Base-by-base conservation (phyloP, 2,888 invertebrate genomes). In the Pantelozetes paolii region DNA sequence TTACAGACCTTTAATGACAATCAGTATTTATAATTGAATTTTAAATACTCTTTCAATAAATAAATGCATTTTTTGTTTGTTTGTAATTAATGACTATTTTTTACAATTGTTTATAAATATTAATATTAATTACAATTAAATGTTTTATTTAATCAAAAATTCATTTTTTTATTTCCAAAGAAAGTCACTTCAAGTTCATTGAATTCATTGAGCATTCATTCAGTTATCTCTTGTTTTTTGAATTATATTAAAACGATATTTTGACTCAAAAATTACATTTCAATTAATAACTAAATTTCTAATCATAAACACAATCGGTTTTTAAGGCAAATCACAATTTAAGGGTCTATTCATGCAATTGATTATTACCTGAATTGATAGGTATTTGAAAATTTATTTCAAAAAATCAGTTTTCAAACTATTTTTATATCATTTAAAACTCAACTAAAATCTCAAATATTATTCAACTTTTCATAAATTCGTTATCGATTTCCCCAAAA, bases 161-260 rank as follows among this genome's bases (percentile, higher is more conserved):
- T 50, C 3, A 20, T 6, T 50, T 23, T 50, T 50, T 50, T 50
- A 20, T 13, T 23, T 11, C 13, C 54, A 50, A 50, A 54, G 23
- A 23, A 54, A 54, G 54, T 54, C 54, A 54, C 54, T 54, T 54
- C 15, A 26, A 28, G 13, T 1, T 26, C 54, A 54, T 26, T 54
- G 23, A 13, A 57, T 57, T 57, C 23, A 57, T 57, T 57, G 57
- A 57, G 57, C 57, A 57, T 57, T 57, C 57, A 57, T 28, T 57
- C 28, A 23, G 30, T 57, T 57, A 13, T 13, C n/a, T 45, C 23
- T 20, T 20, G n/a, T 3, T 50, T n/a, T 20, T 20, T 23, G 20
- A 54, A 23, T 48, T 6, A 45, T 9, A 45, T 45, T 13, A 45
- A n/a, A 3, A 18, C 2, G 15, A 45, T 45, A 45, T 45, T 45